Percentiles rank a stretch among this genome's conserved stretches.
Evolutionary conservation across 1,140 invertebrate genomes (phyloP).

Genomic region (Ceratina japonica): DNA sequence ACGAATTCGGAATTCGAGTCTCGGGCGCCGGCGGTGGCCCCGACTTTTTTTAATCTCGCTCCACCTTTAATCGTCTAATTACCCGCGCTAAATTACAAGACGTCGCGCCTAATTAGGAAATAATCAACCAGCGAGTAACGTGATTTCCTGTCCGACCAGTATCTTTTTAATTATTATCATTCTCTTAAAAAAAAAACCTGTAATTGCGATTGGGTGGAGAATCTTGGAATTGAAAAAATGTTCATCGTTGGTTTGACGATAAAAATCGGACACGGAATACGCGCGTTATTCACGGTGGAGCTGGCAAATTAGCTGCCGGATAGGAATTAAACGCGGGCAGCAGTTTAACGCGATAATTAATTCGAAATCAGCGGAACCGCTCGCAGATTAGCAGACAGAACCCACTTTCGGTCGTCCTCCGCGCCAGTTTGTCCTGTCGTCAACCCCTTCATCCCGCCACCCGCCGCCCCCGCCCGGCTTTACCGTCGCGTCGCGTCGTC

Average conservation of each 20-base stretch:
- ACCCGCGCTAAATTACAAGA: background rate
- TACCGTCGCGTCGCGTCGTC: background rate
- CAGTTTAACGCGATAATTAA: constrained; percentile 44
- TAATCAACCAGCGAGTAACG: background rate
- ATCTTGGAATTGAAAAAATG: background rate
- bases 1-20: background rate
- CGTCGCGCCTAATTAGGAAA: background rate
- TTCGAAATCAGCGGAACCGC: constrained; percentile 39
- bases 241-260: background rate
- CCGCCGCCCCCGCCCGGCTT: background rate
- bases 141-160: background rate
- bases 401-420: constrained; percentile 9
- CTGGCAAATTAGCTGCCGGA: background rate
- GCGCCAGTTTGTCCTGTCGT: background rate
- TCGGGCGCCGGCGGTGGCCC: too few relatives aligned
- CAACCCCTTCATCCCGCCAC: background rate
- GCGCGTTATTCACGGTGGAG: background rate
- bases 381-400: constrained; percentile 37
- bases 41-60: background rate
- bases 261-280: background rate
- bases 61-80: background rate
- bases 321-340: constrained; percentile 24
- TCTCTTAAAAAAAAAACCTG: too few relatives aligned
- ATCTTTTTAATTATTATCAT: too few relatives aligned
- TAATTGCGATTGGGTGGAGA: too few relatives aligned